A percentile compares a stretch with the other conserved stretches of the same genome.
These are phyloP conservation scores for Tipula unca DNA, from an alignment of 2,888 invertebrate species.

Conservation along the genomic window DNA sequence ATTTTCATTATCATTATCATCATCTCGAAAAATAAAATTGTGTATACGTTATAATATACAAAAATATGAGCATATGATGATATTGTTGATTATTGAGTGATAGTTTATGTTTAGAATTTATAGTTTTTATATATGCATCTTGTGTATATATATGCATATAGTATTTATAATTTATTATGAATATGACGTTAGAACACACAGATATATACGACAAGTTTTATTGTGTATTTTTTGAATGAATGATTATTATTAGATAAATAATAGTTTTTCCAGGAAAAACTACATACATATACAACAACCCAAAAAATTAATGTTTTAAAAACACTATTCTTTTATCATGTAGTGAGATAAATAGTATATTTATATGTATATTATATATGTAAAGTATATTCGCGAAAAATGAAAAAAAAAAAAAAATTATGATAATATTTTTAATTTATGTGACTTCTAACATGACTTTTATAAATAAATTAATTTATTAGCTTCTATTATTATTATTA, in stretches of 20 bases:
- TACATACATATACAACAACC: not conserved
- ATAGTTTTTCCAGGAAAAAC: not conserved
- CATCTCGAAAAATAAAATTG: not conserved
- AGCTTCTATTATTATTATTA: not conserved
- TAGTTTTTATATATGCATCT: not conserved
- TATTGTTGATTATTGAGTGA: constrained; percentile 14
- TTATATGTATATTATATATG: not conserved
- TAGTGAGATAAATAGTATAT: not conserved
- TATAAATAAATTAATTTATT: constrained; percentile 14
- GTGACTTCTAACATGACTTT: constrained; percentile 14
- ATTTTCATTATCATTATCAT: constrained; percentile 14
- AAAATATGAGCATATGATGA: not conserved
- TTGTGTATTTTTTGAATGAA: constrained; percentile 3
- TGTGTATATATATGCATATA: not conserved
- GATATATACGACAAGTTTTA: not conserved
- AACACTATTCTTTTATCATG: not conserved
- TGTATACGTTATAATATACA: not conserved
- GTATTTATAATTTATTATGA: not conserved
- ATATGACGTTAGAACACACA: not conserved
- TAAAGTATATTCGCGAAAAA: constrained; percentile 1
- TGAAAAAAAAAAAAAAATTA: not conserved
- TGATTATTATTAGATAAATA: not conserved
- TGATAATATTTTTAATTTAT: constrained; percentile 8
- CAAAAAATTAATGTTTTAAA: not conserved
- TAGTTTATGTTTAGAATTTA: not conserved